Evolutionary conservation across 1,140 invertebrate genomes (phyloP), one percentile per base, ranked within the genome.

Genomic region (Neotoxoptera formosana): DNA sequence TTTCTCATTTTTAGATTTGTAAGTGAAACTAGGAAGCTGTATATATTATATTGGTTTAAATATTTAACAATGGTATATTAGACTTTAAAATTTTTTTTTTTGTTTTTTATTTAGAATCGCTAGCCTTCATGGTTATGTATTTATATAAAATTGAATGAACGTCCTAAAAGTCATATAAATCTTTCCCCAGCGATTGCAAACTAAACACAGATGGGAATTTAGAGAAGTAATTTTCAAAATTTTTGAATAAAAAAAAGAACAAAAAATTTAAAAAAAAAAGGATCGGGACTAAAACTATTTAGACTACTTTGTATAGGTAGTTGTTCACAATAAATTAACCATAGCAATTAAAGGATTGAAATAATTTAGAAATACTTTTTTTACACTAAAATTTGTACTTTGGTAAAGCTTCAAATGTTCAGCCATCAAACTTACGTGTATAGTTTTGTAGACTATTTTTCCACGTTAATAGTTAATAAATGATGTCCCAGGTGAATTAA

Each of bases 381-480:
- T 2, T 76, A 17, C n/a, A 76, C n/a, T n/a, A n/a, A 1, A 76
- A 76, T 76, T 76, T 14, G n/a, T 76, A 76, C 30, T n/a, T 76
- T n/a, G 6, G 14, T n/a, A 17, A 76, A 76, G 14, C 30, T n/a
- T n/a, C 30, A 76, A 67, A n/a, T 76, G n/a, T 76, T n/a, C 14
- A n/a, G 17, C 23, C 23, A 25, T 41, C 8, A 84, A 84, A 84
- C 36, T 84, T 41, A 11, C 21, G 83, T 84, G 36, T 45, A 41
- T 34, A 83, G n/a, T 76, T 36, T 41, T 83, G 45, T 47, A 20
- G 6, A 7, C 36, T 9, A 87, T n/a, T 87, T 48, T 87, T 48
- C 21, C 21, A 51, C n/a, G 48, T 89, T 89, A 51, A 53, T 51
- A 89, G 87, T 36, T 89, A 36, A 89, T 53, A 53, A 89, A 53